Evolutionary conservation across 2,888 invertebrate species (phyloP).

Genomic region (Agrilus mali): DNA sequence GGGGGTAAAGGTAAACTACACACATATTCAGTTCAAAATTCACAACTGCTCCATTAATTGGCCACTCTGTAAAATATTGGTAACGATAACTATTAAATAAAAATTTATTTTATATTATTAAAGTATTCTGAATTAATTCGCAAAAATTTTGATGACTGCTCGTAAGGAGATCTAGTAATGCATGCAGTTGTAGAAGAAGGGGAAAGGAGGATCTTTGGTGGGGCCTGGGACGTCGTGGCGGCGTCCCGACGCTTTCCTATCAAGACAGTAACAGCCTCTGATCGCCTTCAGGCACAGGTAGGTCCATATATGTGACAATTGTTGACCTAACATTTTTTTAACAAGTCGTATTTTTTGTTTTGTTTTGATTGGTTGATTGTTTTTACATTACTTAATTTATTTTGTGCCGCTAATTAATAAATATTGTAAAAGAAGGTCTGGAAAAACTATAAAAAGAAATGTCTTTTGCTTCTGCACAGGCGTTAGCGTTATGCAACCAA

Average conservation of each 20-base stretch:
- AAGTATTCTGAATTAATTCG: not conserved
- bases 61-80: too few relatives aligned
- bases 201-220: slow-evolving; percentile 7
- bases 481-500: too few relatives aligned
- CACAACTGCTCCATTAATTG: too few relatives aligned
- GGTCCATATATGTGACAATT: slow-evolving; percentile 15
- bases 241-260: slow-evolving; percentile 34
- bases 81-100: too few relatives aligned
- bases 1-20: too few relatives aligned
- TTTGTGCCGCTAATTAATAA: too few relatives aligned
- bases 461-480: too few relatives aligned
- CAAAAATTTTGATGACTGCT: slow-evolving; percentile 13
- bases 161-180: too few relatives aligned
- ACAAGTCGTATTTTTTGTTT: slow-evolving; percentile 10
- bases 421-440: too few relatives aligned
- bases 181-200: slow-evolving; percentile 9
- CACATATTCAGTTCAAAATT: too few relatives aligned
- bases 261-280: slow-evolving; percentile 34
- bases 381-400: not conserved
- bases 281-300: slow-evolving; percentile 34
- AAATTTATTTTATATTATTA: too few relatives aligned
- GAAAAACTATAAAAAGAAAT: too few relatives aligned
- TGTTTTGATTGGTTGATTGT: not conserved
- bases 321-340: slow-evolving; percentile 7
- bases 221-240: slow-evolving; percentile 19